Evolutionary conservation across 2,888 invertebrate species (phyloP), one percentile per base, ranked within the genome.

Genomic region (Malacosoma neustria): DNA sequence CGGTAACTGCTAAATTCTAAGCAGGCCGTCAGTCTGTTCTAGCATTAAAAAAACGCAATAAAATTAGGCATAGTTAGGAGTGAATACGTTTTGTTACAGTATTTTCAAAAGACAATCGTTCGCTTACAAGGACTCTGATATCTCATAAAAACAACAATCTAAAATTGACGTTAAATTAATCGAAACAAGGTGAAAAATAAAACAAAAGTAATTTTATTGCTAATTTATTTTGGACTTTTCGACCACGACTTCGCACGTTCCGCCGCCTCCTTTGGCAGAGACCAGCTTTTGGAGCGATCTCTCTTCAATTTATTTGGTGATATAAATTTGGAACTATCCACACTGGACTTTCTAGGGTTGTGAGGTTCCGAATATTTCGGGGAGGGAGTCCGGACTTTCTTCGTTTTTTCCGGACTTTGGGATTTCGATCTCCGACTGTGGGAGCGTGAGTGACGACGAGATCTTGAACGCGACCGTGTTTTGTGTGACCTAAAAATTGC

Each of bases 221-320:
- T 5, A 1, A 5, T 22, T 22, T 22, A 22, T 22, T 62, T 68
- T 4, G 87, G 87, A 36, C 86, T 84, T 44, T 79, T 85, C 0
- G 89, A 88, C 89, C 89, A 89, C 0, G 88, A 88, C 43, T 84
- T 81, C 31, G 69, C 70, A 14, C 65, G 46, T 48, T 62, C 82
- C 50, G 39, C 76, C 50, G 39, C 76, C 48, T 87, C 87, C 44
- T 79, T 87, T 1, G 89, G 89, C 34, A 88, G 58, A 0, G 91
- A 90, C 89, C 90, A 90, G 11, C 90, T 90, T 46, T 87, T 88
- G 1, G 89, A 88, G 1, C 88, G 64, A 30, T 3, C 34, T 14
- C 33, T n/a, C 14, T 68, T 41, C 42, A 61, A 22, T 11, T 38
- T 45, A 6, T 9, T 33, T 1, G 49, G 54, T 0, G 61, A 51